A percentile compares a stretch with the other conserved stretches of the same genome.
Evolutionary conservation across 2,113 vertebrate species (phyloP).

Genomic region (Xyliphius kryptos): DNA sequence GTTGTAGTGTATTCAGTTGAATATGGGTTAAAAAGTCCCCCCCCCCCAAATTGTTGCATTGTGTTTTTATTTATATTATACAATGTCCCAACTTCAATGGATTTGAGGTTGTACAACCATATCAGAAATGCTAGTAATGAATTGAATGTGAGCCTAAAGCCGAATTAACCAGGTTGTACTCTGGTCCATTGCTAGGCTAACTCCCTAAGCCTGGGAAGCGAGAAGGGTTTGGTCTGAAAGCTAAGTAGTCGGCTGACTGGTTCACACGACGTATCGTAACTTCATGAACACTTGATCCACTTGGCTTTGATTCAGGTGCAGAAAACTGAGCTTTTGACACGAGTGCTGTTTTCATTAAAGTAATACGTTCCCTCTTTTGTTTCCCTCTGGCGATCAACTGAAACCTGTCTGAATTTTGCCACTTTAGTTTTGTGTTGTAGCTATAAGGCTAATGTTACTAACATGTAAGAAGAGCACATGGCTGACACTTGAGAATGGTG

Average conservation of each 20-base stretch:
- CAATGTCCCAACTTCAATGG: no score
- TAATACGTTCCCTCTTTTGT: neutral
- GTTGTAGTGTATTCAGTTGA: no score
- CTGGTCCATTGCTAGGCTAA: slow-evolving; percentile 21
- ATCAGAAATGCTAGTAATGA: neutral
- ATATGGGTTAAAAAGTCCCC: no score
- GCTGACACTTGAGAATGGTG: neutral
- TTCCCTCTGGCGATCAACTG: neutral
- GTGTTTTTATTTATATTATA: no score
- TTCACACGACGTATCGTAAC: slow-evolving; percentile 24
- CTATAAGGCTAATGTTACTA: no score
- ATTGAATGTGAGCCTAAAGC: neutral
- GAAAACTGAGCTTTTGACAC: slow-evolving; percentile 4
- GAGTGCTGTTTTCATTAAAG: slow-evolving; percentile 12
- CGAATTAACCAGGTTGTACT: slow-evolving; percentile 12
- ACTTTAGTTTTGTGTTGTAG: no score
- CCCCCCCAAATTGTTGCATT: no score
- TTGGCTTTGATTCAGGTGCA: slow-evolving; percentile 17
- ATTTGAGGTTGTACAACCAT: neutral
- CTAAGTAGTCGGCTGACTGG: neutral
- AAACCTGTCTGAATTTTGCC: slow-evolving; percentile 6
- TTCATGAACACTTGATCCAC: slow-evolving; percentile 16
- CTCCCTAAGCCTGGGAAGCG: slow-evolving; percentile 13
- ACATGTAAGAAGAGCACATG: no score
- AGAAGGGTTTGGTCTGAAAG: slow-evolving; percentile 31